Evolutionary conservation across 2,113 vertebrate genomes (phyloP).

Genomic region (Poecilia latipinna): DNA sequence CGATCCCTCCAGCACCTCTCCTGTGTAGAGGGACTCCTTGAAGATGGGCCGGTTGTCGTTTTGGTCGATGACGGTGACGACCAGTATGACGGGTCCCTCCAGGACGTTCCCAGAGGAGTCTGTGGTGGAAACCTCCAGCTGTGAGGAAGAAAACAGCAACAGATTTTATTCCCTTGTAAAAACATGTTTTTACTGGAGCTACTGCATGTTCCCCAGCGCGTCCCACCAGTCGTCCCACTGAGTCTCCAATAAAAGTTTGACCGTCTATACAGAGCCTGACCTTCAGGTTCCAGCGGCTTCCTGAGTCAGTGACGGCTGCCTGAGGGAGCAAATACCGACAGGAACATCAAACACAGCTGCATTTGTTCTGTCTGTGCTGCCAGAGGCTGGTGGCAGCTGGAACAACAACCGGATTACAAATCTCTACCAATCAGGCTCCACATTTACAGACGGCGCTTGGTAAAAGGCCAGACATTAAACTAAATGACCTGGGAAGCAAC

Average conservation of each 20-base stretch:
- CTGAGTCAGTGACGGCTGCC: background rate
- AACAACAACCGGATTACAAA: background rate
- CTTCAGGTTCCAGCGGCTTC: too few relatives aligned
- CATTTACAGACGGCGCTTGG: background rate
- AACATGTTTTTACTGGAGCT: background rate
- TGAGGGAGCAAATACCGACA: background rate
- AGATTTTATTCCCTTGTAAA: conserved; percentile 8
- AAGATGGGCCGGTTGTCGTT: conserved; percentile 97
- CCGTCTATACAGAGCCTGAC: background rate
- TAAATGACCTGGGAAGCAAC: background rate
- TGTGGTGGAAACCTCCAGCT: conserved; percentile 92
- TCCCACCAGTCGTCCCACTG: background rate
- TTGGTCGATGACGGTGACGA: conserved; percentile 91
- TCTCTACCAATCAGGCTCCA: background rate
- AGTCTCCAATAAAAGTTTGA: background rate
- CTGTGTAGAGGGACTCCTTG: conserved; percentile 88
- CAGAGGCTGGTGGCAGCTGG: background rate
- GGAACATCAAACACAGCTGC: background rate
- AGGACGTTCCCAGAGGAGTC: conserved; percentile 85
- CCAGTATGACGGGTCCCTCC: conserved; percentile 85
- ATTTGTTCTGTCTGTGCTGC: background rate
- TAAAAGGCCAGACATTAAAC: background rate
- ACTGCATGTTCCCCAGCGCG: background rate
- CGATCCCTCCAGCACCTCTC: conserved; percentile 94
- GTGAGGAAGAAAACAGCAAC: conserved; percentile 33